phyloP scores from a whole-genome alignment of 1,140 invertebrate genomes.

The Eriosoma lanigerum region DNA sequence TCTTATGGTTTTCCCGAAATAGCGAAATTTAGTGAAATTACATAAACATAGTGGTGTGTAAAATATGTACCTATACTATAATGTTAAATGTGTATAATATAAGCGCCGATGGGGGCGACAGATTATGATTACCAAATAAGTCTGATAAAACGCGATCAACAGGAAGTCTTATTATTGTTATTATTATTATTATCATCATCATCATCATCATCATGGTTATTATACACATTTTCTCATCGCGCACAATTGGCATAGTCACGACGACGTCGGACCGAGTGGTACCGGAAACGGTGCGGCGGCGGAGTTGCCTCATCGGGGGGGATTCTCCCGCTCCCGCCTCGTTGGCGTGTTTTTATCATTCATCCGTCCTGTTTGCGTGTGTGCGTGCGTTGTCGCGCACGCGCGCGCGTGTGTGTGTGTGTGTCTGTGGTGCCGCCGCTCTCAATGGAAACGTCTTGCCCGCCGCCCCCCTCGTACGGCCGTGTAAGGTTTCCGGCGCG shows the following conservation, averaged over 20 bases:
- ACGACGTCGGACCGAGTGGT: conserved; percentile 22
- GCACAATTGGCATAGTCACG: conserved; percentile 43
- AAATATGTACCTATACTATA: no score
- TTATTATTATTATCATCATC: no score
- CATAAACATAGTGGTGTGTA: no score
- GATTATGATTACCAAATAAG: conserved; percentile 9
- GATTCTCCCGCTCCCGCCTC: conserved; percentile 22
- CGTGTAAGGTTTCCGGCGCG: conserved; percentile 44
- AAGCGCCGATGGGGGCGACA: background rate
- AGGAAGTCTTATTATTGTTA: conserved; percentile 47
- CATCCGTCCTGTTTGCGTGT: conserved; percentile 42
- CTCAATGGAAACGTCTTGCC: conserved; percentile 39
- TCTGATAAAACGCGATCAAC: conserved; percentile 34
- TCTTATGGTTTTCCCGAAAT: no score
- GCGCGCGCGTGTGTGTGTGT: background rate
- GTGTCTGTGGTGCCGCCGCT: background rate
- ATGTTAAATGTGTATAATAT: no score
- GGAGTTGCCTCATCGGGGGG: conserved; percentile 23
- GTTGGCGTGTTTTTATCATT: conserved; percentile 47
- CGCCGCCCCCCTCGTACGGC: conserved; percentile 35
- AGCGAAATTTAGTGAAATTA: no score
- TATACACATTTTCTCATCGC: conserved; percentile 22
- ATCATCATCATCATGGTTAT: no score
- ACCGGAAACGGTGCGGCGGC: conserved; percentile 45
- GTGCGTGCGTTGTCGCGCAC: background rate